phyloP scores from a whole-genome alignment of 2,113 vertebrate species.

The Sardina pilchardus region DNA sequence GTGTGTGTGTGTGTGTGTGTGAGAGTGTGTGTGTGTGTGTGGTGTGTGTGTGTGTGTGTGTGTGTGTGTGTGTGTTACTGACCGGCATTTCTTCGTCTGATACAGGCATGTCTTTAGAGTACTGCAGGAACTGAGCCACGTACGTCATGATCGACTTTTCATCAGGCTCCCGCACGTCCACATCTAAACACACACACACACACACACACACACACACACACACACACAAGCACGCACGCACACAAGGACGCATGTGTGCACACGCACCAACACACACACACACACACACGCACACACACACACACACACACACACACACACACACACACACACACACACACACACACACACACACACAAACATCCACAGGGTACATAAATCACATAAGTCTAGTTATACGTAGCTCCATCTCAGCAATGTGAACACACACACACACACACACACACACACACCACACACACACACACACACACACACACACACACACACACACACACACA shows the following conservation, averaged over 20 bases:
- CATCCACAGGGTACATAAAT: too few species aligned
- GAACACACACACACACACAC: background rate
- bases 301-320: background rate
- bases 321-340: background rate
- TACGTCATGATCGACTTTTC: conserved; percentile 99
- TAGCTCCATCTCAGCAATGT: too few species aligned
- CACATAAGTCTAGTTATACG: too few species aligned
- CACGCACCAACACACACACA: conserved; percentile 43
- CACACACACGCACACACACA: background rate
- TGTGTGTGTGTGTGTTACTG: conserved; percentile 33
- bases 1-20: conserved; percentile 13
- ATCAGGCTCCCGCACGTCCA: conserved; percentile 86
- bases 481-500: background rate
- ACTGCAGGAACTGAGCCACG: conserved; percentile 92
- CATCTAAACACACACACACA: conserved; percentile 74
- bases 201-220: conserved; percentile 55
- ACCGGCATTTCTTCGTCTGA: conserved; percentile 76
- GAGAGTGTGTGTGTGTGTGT: background rate
- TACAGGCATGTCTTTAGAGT: conserved; percentile 75
- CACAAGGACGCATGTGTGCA: conserved; percentile 45
- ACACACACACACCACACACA: background rate
- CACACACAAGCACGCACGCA: background rate
- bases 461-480: conserved; percentile 58
- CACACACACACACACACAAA: background rate
- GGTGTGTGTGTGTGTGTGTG: conserved; percentile 9